These are phyloP conservation scores for Ctenopoma multispine DNA, from an alignment of 2,797 vertebrate genomes.

Conservation along the genomic window DNA sequence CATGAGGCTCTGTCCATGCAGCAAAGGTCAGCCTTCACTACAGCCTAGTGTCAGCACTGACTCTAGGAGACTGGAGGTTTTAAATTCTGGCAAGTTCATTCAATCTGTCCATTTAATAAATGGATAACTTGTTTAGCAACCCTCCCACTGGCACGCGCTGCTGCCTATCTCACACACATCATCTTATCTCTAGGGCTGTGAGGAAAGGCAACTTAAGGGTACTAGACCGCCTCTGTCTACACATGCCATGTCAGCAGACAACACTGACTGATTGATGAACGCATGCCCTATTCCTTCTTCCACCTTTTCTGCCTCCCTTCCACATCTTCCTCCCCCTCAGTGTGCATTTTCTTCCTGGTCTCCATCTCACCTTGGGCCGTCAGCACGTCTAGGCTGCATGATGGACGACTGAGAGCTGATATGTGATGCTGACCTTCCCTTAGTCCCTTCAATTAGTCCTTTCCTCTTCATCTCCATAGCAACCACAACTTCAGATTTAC, in stretches of 20 bases:
- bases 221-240: conserved; percentile 5
- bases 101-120: conserved; percentile 33
- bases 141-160: background rate
- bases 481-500: conserved; percentile 38
- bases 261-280: conserved; percentile 50
- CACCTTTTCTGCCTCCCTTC: conserved; percentile 17
- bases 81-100: conserved; percentile 8
- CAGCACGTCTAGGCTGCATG: conserved; percentile 33
- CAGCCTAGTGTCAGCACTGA: conserved; percentile 12
- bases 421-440: conserved; percentile 26
- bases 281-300: conserved; percentile 26
- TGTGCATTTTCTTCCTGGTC: conserved; percentile 38
- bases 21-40: conserved; percentile 56
- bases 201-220: conserved; percentile 17
- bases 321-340: conserved; percentile 13
- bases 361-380: conserved; percentile 50
- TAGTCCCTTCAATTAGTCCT: conserved; percentile 30
- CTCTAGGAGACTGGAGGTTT: conserved; percentile 10
- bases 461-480: conserved; percentile 40
- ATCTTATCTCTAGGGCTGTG: background rate
- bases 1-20: conserved; percentile 1
- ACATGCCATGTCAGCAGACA: conserved; percentile 63
- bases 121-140: conserved; percentile 33
- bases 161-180: conserved; percentile 4
- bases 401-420: conserved; percentile 42